Percentiles rank a stretch among this genome's conserved stretches.
phyloP scores from a whole-genome alignment of 1,140 invertebrate species.

The Panagrolaimus sp. region DNA sequence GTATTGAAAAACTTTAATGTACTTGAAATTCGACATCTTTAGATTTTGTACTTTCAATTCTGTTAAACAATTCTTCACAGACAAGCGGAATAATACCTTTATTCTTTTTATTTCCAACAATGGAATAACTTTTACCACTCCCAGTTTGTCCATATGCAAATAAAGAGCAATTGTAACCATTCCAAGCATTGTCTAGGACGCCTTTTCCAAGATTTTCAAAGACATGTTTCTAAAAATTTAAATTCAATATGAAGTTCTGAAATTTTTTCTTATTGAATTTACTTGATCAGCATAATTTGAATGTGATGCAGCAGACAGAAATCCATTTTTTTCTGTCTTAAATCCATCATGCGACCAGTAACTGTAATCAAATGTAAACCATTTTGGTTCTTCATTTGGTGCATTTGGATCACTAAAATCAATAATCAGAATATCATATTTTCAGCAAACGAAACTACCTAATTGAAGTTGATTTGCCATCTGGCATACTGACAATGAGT shows the following conservation, averaged over 20 bases:
- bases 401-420: constrained; percentile 61
- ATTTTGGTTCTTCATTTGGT: constrained; percentile 61
- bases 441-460: constrained; percentile 2
- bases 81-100: constrained; percentile 78
- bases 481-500: constrained; percentile 64
- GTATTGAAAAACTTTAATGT: constrained; percentile 13
- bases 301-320: constrained; percentile 61
- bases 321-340: constrained; percentile 62
- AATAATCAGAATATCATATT: not conserved
- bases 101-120: constrained; percentile 70
- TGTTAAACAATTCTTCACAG: constrained; percentile 74
- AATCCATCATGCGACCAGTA: constrained; percentile 69
- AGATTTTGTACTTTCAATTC: constrained; percentile 64
- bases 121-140: constrained; percentile 67
- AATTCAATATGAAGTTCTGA: constrained; percentile 12
- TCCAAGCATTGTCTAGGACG: constrained; percentile 67
- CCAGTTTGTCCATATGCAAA: constrained; percentile 69
- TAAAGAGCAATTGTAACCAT: constrained; percentile 67
- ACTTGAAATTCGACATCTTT: constrained; percentile 62
- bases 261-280: no score
- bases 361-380: constrained; percentile 66
- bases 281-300: constrained; percentile 57
- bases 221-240: constrained; percentile 61
- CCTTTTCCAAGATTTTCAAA: constrained; percentile 66
- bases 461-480: constrained; percentile 19